A percentile compares a stretch with the other conserved stretches of the same genome.
Conservation (phyloP, 2,797 vertebrate genomes). For the Lycodopsis pacificus region DNA sequence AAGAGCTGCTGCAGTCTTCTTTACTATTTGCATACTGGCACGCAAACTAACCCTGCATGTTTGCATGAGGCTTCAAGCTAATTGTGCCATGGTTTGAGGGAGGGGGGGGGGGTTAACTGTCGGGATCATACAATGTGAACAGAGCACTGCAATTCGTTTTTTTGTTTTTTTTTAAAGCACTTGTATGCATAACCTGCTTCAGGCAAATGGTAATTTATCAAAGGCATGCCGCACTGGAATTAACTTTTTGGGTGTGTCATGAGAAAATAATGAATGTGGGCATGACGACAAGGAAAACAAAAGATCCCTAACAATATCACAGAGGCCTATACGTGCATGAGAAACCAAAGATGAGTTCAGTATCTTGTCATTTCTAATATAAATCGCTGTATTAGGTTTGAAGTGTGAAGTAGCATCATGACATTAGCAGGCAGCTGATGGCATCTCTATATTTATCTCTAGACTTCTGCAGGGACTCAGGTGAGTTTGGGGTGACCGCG, state of each 20-base stretch:
- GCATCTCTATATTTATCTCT: not conserved
- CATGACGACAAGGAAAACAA: not conserved
- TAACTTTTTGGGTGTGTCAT: conserved; percentile 3
- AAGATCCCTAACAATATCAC: not conserved
- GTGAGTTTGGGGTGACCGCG: conserved; percentile 21
- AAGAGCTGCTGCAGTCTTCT: not conserved
- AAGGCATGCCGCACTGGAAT: not conserved
- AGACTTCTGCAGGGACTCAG: not conserved
- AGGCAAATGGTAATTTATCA: not conserved
- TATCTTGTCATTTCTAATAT: not conserved
- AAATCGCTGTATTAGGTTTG: not conserved
- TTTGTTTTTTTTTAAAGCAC: not conserved
- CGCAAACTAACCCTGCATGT: not conserved
- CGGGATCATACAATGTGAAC: not conserved
- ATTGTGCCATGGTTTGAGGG: not conserved
- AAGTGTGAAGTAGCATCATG: not conserved
- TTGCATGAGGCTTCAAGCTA: conserved; percentile 6
- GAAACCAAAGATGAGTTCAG: not conserved
- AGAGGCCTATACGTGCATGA: not conserved
- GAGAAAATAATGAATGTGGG: not conserved
- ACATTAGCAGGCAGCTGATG: not conserved
- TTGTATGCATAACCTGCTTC: not conserved
- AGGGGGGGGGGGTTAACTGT: not conserved
- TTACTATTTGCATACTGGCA: conserved; percentile 5
- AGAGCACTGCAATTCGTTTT: not conserved